A percentile compares a stretch with the other conserved stretches of the same genome.
Conservation (phyloP, 1,140 invertebrate species). For the Megathymus violae region DNA sequence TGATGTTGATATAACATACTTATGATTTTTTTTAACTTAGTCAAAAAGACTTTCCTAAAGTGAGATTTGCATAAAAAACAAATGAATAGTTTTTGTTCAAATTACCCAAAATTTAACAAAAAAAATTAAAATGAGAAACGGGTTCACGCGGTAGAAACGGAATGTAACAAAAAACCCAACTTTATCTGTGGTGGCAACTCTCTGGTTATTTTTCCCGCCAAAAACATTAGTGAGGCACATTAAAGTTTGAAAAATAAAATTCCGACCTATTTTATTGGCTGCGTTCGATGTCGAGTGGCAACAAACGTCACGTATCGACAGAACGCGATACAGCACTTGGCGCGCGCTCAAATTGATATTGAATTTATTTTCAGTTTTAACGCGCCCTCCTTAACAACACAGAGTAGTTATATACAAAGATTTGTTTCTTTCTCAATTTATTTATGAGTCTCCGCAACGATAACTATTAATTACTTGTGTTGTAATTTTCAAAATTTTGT, state of each 20-base stretch:
- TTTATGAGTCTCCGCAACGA: too few relatives aligned
- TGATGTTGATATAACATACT: too few relatives aligned
- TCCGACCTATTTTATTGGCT: slow-evolving; percentile 40
- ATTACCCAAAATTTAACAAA: too few relatives aligned
- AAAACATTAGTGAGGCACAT: slow-evolving; percentile 15
- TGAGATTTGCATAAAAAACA: too few relatives aligned
- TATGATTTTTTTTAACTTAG: too few relatives aligned
- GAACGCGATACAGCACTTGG: slow-evolving; percentile 69
- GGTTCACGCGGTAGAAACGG: too few relatives aligned
- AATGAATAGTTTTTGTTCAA: too few relatives aligned
- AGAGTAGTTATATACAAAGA: slow-evolving; percentile 41
- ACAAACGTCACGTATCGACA: slow-evolving; percentile 76
- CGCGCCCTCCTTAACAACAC: slow-evolving; percentile 73
- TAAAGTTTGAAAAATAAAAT: slow-evolving; percentile 27
- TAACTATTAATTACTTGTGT: too few relatives aligned
- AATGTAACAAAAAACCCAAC: background rate
- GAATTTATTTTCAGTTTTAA: slow-evolving; percentile 84
- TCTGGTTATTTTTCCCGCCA: slow-evolving; percentile 9
- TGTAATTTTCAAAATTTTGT: too few relatives aligned
- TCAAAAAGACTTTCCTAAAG: too few relatives aligned
- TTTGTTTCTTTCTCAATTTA: too few relatives aligned
- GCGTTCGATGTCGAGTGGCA: slow-evolving; percentile 63
- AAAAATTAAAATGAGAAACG: too few relatives aligned
- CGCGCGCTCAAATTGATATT: slow-evolving; percentile 82
- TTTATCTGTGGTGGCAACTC: slow-evolving; percentile 4